Conservation (phyloP, 2,113 vertebrate species). For the Crotalus helleri region DNA sequence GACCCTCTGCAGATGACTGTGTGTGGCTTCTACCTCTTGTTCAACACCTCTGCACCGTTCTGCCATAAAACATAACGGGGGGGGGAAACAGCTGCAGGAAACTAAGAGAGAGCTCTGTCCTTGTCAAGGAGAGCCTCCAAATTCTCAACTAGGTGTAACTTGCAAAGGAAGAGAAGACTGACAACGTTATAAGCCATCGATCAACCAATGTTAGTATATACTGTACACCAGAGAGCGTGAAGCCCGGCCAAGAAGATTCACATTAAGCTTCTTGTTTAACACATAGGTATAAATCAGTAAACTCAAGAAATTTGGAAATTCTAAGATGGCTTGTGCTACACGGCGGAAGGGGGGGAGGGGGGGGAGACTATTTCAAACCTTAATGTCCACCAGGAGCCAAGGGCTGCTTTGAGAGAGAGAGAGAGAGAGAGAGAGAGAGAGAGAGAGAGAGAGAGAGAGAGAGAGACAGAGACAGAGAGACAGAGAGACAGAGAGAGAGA, state of each 20-base stretch:
- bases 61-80: too few species aligned
- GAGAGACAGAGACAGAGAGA: too few species aligned
- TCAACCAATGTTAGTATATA: constrained; percentile 24
- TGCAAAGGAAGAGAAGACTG: background rate
- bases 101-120: background rate
- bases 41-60: background rate
- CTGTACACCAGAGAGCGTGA: background rate
- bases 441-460: too few species aligned
- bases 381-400: constrained; percentile 11
- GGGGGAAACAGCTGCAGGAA: background rate
- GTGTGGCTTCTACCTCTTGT: background rate
- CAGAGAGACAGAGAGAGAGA: too few species aligned
- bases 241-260: background rate
- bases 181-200: constrained; percentile 2
- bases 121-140: background rate
- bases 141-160: constrained; percentile 15
- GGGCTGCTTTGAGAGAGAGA: background rate
- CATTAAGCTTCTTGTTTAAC: background rate
- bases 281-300: background rate
- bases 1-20: background rate
- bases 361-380: constrained; percentile 31
- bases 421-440: background rate
- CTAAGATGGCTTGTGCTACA: constrained; percentile 21
- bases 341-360: background rate
- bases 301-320: constrained; percentile 21